phyloP scores from a whole-genome alignment of 2,888 invertebrate species.

The Notodromas monacha region DNA sequence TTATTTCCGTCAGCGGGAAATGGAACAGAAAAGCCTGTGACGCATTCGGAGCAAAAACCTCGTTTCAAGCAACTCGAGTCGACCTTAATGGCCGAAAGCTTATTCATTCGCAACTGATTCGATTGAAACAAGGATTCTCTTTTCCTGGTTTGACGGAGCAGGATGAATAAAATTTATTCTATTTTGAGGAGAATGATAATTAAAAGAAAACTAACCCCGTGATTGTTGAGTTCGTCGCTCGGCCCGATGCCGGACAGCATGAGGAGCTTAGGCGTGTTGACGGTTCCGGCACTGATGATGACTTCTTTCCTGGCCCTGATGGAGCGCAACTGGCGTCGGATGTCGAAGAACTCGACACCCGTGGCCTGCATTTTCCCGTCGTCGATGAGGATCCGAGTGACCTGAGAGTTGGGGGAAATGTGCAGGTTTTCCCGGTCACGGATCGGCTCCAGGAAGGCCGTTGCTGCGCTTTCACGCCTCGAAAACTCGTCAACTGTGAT shows the following conservation, averaged over 20 bases:
- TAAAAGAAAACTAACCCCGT: background rate
- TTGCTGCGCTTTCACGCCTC: background rate
- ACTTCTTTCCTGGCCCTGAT: background rate
- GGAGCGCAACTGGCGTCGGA: background rate
- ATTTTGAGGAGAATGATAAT: no score
- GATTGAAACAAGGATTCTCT: no score
- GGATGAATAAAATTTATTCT: no score
- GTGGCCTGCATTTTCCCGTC: background rate
- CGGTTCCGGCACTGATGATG: background rate
- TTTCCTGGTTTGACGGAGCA: no score
- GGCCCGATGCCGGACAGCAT: slow-evolving; percentile 72
- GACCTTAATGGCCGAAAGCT: no score
- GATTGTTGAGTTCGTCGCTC: slow-evolving; percentile 24
- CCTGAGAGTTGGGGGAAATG: slow-evolving; percentile 40
- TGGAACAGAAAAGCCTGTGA: no score
- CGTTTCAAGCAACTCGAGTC: no score
- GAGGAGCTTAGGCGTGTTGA: slow-evolving; percentile 31
- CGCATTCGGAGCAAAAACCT: no score
- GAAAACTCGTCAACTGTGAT: background rate
- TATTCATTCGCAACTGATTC: no score
- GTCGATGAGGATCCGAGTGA: slow-evolving; percentile 12
- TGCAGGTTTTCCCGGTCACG: slow-evolving; percentile 42
- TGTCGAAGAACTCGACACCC: background rate
- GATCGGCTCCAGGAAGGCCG: slow-evolving; percentile 45
- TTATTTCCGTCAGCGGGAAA: no score